Evolutionary conservation across 2,113 vertebrate genomes (phyloP).

Genomic region (Chunga burmeisteri): DNA sequence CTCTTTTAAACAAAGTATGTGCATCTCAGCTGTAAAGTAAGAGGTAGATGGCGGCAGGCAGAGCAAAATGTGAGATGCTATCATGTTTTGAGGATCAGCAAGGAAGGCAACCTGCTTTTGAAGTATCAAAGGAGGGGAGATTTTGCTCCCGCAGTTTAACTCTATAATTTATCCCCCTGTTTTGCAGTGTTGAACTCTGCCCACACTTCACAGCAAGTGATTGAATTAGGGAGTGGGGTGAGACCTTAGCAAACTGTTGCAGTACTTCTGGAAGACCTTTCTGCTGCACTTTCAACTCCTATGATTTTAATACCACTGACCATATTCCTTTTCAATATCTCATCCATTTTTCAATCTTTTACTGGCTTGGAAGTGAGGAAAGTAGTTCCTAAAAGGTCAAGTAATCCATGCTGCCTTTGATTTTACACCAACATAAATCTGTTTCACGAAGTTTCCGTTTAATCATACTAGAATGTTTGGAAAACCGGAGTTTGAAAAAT

Average conservation of each 20-base stretch:
- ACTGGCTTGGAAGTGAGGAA: neutral
- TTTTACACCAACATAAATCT: neutral
- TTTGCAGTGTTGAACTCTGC: neutral
- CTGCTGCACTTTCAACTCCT: neutral
- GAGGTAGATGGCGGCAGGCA: neutral
- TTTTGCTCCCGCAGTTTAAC: neutral
- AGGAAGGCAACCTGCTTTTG: neutral
- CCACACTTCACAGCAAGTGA: neutral
- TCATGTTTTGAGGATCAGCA: neutral
- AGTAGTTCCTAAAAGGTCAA: neutral
- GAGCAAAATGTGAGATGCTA: neutral
- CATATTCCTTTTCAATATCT: neutral
- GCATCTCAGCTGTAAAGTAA: neutral
- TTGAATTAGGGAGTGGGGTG: neutral
- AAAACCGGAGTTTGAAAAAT: neutral
- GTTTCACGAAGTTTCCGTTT: neutral
- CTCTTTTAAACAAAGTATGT: neutral
- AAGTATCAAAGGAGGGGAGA: neutral
- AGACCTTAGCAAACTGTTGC: neutral
- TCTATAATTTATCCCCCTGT: neutral
- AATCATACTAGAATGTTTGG: neutral
- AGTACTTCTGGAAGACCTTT: neutral
- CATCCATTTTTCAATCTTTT: neutral
- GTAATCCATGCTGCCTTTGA: neutral
- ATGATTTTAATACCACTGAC: neutral